A percentile compares a stretch with the other conserved stretches of the same genome.
Conservation (phyloP, 2,113 vertebrate genomes). For the Chaetops frenatus region DNA sequence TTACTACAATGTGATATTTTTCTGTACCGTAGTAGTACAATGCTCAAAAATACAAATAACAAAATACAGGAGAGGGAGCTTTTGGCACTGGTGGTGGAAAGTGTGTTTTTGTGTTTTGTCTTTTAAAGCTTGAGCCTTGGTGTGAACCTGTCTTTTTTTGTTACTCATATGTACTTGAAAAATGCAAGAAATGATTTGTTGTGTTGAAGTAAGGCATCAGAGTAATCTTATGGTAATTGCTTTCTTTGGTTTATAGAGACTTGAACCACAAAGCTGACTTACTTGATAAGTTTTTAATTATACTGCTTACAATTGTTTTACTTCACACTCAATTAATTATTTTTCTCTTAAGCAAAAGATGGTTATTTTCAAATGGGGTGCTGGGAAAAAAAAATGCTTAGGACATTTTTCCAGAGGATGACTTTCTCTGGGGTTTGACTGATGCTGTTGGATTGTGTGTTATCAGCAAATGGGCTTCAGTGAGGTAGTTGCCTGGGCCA, state of each 20-base stretch:
- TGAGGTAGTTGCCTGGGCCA: neutral
- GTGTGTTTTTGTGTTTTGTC: neutral
- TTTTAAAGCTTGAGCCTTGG: neutral
- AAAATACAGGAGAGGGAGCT: neutral
- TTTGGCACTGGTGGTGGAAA: neutral
- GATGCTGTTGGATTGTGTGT: neutral
- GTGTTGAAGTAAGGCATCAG: neutral
- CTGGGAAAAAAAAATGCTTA: neutral
- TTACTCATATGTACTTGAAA: neutral
- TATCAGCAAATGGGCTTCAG: neutral
- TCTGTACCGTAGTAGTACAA: neutral
- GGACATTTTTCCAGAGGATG: neutral
- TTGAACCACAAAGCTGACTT: conserved; percentile 20
- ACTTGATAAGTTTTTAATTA: conserved; percentile 20
- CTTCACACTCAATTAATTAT: neutral
- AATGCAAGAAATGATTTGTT: neutral
- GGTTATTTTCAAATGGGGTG: neutral
- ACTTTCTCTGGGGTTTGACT: neutral
- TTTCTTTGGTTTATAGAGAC: conserved; percentile 4
- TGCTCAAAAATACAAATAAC: neutral
- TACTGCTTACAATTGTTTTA: neutral
- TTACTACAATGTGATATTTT: neutral
- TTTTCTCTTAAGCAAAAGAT: neutral
- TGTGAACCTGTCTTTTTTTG: neutral
- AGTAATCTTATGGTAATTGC: conserved; percentile 17